Base-by-base conservation (phyloP, 2,113 vertebrate species). In the Suncus etruscus region DNA sequence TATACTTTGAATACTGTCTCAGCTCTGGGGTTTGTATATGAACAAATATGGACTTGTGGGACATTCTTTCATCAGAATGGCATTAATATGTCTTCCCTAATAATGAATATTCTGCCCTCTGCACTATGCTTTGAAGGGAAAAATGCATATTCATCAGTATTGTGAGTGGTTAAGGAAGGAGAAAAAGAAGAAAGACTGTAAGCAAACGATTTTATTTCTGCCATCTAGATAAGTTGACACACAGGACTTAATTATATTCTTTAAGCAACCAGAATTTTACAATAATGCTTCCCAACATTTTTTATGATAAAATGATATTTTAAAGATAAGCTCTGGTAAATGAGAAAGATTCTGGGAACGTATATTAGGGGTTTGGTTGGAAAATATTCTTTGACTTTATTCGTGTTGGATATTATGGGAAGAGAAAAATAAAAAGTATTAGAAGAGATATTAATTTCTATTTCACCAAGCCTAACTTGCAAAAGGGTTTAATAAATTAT, bases 101-200 rank as follows among this genome's bases (percentile, higher is more conserved):
- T 84, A 81, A 85, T 83, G 70, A 86, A 86, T 90, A 86, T 83
- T 83, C 50, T 22, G 31, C 65, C 78, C 47, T 69, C 47, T 69
- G 18, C 9, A 25, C 31, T 14, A 78, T 7, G 2, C 87, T 93
- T 83, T 80, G 66, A 91, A 74, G 50, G 39, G 69, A 96, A 88
- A 96, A 88, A 77, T 94, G 54, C 61, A 70, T 90, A 86, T 86
- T 70, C 75, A 86, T 87, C 10, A 47, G 29, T 69, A 74, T n/a
- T 54, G n/a, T 80, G 48, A 92, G 20, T 72, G 45, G 65, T 25
- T 58, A 74, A 83, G 81, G 39, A 63, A 81, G 22, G 68, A 75
- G 18, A 91, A 3, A 6, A 66, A 73, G n/a, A 84, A 81, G 48
- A 14, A 83, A 66, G 8, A 78, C 22, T 8, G 11, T 14, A 24